Evolutionary conservation across 2,113 vertebrate species (phyloP).

Genomic region (Columbina picui): DNA sequence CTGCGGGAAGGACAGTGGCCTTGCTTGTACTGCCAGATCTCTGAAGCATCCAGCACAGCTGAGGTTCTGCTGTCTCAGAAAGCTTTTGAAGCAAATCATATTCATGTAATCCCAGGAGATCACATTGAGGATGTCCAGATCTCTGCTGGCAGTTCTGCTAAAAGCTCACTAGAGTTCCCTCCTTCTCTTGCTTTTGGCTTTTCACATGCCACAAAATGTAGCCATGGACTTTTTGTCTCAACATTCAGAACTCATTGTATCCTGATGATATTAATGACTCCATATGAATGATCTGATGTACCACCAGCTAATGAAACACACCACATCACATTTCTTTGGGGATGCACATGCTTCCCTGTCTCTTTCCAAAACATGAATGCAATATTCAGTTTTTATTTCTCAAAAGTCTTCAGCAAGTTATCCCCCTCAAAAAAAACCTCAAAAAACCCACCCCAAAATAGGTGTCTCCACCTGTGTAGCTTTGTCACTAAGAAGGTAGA

Average conservation of each 20-base stretch:
- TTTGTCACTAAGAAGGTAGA: neutral
- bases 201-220: neutral
- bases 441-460: neutral
- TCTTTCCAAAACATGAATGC: neutral
- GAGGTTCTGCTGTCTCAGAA: neutral
- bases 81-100: neutral
- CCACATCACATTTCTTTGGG: neutral
- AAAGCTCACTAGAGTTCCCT: neutral
- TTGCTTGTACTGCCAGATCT: neutral
- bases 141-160: neutral
- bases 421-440: neutral
- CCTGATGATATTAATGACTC: neutral
- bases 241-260: neutral
- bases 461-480: neutral
- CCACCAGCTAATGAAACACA: neutral
- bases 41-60: neutral
- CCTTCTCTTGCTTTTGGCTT: neutral
- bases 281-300: neutral
- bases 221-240: neutral
- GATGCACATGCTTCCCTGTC: neutral
- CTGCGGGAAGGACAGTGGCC: neutral
- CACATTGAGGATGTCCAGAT: neutral
- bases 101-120: neutral
- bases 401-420: neutral
- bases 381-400: neutral